Base-by-base conservation (phyloP, 2,888 invertebrate species). In the Drosophila prostipennis region DNA sequence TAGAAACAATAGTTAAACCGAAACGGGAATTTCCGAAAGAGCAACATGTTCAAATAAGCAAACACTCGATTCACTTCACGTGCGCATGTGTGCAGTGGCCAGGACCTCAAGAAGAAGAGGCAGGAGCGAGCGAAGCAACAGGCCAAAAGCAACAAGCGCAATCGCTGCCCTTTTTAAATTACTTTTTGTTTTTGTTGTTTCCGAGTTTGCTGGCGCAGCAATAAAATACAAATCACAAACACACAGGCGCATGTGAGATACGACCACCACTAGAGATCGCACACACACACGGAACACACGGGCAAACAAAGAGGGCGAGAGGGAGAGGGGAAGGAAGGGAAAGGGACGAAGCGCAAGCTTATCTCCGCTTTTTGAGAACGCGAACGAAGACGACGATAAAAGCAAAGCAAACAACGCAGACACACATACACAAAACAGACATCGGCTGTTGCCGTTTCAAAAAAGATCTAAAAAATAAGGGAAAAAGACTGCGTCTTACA, bases 371-470 rank as follows among this genome's bases (percentile, higher is more conserved):
- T 55, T 48, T 6, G 74, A 73, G 40, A 58, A 58, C 55, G 65
- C 78, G 64, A 77, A 64, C 82, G 77, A 77, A 79, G 78, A 80
- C 81, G 78, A 83, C 81, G 87, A 82, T 84, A 82, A 87, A 84
- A 87, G 81, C 84, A 87, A 82, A 79, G 87, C 87, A 84, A 87
- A 81, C 71, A 84, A 68, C 59, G 68, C 29, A 48, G 7, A 7
- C 39, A 60, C 54, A 23, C 10, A n/a, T 11, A 23, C 29, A 39
- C 36, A 16, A 10, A 26, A 64, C 49, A 52, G 57, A 42, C 43
- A 75, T 86, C 78, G 70, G 65, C 80, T 79, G 79, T 79, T 84
- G 46, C 52, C 42, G 48, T 86, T 85, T 81, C 11, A 34, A 42
- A 42, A 19, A 42, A 29, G 7, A 29, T 46, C 42, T 23, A 29